Base-by-base conservation (phyloP, 1,140 invertebrate genomes). In the Eciton burchellii region DNA sequence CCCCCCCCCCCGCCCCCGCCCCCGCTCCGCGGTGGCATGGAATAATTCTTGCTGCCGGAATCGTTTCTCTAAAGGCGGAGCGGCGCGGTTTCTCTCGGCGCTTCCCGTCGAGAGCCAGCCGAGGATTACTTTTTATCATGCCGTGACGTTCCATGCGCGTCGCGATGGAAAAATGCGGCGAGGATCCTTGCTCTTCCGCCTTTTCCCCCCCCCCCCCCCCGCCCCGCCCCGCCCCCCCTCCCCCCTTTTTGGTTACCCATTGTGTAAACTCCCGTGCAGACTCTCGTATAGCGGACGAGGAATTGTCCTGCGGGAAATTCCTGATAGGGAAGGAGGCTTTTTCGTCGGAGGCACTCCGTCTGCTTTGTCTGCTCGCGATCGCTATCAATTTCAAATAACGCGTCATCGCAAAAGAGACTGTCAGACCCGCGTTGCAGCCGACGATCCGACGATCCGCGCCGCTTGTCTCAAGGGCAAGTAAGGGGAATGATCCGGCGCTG, bases 281-380 rank as follows among this genome's bases (percentile, higher is more conserved):
- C 86, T 91, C 87, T 86, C 84, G 83, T 85, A 77, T 85, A 84
- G 84, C 84, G 86, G 85, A n/a, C n/a, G n/a, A 88, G 90, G 88
- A 90, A 91, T 90, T 90, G 88, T 91, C 85, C 89, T 84, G 82
- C 73, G 88, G 89, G 84, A 91, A 89, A 90, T 90, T 90, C 87
- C 86, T 88, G 81, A 79, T 35, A 72, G 60, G 65, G 84, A 79
- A 87, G 90, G 89, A 91, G 90, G 89, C 89, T 90, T 92, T 86
- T 86, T 84, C 81, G 65, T 81, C 68, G 62, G n/a, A n/a, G n/a
- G 68, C 43, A 68, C 63, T 74, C n/a, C 35, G 47, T 63, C 54
- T 16, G 24, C 45, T 85, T 85, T 88, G n/a, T 74, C 79, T 76
- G 19, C 54, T 62, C 79, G 41, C 65, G 24, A 19, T 84, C 59